Percentiles rank a stretch among this genome's conserved stretches.
phyloP scores from a whole-genome alignment of 2,797 vertebrate species.

The Siniperca undulata region DNA sequence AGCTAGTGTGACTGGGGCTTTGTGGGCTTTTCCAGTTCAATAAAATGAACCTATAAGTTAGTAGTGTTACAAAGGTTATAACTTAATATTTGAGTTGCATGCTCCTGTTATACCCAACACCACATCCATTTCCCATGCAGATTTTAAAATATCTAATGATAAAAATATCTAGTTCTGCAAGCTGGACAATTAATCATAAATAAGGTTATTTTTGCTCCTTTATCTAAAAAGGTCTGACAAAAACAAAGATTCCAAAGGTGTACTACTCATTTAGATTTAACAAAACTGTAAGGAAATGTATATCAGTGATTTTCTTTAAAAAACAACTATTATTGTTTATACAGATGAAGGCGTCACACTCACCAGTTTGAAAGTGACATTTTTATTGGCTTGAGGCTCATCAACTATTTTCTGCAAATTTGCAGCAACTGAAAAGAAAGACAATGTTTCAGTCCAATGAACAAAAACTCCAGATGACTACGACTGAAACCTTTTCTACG shows the following conservation, averaged over 20 bases:
- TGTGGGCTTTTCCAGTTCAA: neutral
- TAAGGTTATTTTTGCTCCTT: neutral
- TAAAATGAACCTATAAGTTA: neutral
- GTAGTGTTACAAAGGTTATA: neutral
- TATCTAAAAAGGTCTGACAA: neutral
- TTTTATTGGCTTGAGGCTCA: slow-evolving; percentile 95
- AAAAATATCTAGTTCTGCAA: neutral
- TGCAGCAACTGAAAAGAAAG: slow-evolving; percentile 92
- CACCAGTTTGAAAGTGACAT: slow-evolving; percentile 99
- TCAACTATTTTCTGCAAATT: slow-evolving; percentile 99
- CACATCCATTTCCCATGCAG: neutral
- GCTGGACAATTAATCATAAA: neutral
- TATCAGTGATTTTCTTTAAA: neutral
- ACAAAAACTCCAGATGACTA: neutral
- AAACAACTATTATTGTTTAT: accelerated
- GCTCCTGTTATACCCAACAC: neutral
- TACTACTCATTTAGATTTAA: neutral
- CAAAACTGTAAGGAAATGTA: neutral
- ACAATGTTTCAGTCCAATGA: slow-evolving; percentile 23
- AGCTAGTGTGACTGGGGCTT: neutral
- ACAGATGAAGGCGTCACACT: slow-evolving; percentile 65
- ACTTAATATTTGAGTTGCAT: neutral
- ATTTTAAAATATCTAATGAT: neutral
- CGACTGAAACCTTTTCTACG: too few species aligned
- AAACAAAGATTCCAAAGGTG: neutral